These are phyloP conservation scores for Phalanger gymnotis DNA, from an alignment of 2,797 vertebrate genomes.

Conservation along the genomic window DNA sequence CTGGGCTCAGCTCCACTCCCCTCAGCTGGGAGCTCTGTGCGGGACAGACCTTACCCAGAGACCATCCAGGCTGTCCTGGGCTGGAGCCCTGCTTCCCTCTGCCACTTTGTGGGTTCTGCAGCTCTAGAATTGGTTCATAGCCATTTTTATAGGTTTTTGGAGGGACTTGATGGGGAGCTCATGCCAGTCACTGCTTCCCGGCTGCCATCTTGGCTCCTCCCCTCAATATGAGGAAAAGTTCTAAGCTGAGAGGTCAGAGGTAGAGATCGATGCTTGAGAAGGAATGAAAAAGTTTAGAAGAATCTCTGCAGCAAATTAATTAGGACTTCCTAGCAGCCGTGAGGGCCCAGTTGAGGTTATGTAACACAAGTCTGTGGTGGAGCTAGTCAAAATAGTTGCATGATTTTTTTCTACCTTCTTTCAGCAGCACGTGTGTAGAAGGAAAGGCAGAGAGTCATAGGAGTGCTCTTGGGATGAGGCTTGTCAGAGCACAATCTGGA, in stretches of 20 bases:
- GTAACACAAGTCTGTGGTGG: not conserved
- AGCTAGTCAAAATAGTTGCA: not conserved
- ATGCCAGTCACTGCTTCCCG: no score
- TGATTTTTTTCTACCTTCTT: not conserved
- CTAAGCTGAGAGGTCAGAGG: not conserved
- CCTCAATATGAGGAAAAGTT: not conserved
- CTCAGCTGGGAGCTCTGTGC: no score
- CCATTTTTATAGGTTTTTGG: no score
- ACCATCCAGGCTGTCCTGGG: no score
- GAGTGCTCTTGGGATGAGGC: not conserved
- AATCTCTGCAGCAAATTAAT: not conserved
- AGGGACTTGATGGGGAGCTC: no score
- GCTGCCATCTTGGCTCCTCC: no score
- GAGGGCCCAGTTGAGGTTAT: not conserved
- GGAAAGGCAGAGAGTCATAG: not conserved
- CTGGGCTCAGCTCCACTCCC: no score
- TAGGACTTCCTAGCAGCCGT: not conserved
- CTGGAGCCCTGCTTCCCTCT: no score
- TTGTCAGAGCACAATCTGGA: not conserved
- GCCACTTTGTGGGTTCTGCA: no score
- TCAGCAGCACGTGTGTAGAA: not conserved
- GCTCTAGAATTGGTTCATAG: no score
- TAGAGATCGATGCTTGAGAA: not conserved
- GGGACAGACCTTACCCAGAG: no score
- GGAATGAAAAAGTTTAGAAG: not conserved